Base-by-base conservation (phyloP, 2,113 vertebrate genomes). In the Salvator merianae region DNA sequence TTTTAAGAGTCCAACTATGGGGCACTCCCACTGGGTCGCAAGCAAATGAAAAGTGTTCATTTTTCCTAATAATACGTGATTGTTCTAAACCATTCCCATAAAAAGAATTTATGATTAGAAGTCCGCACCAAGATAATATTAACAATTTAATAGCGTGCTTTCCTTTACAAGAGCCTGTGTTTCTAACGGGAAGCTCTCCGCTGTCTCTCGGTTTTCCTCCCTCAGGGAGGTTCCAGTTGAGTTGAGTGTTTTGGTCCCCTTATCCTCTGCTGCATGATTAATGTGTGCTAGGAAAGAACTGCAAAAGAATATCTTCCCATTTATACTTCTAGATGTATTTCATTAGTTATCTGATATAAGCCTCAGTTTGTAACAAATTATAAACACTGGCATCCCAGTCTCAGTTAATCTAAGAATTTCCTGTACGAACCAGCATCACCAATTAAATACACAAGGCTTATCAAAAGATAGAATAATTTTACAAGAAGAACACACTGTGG, bases 261-360 rank as follows among this genome's bases (percentile, higher is more conserved):
- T 34, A 7, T 53, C 71, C 76, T 82, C 36, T 53, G 43, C 47
- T 66, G 16, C 71, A 36, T 28, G 79, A 34, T 70, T 81, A 84
- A 86, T 5, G 0, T 1, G n/a, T 32, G 6, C 79, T 86, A 79
- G 43, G 80, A 36, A 88, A 55, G 28, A 84, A 80, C 38, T 83
- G n/a, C 81, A 87, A 59, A 88, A 14, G 38, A 73, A 83, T 89
- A 90, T 32, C 76, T 73, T 55, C 85, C 72, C 26, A 79, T 82
- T 59, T n/a, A 75, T 32, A 62, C 36, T 36, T 77, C 10, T 9
- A 40, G 50, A 69, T 43, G 65, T 59, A 76, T 75, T 80, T 59
- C 66, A 18, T 36, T 69, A 62, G 40, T 22, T 70, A 82, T 34
- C 30, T 10, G 63, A 77, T 43, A 34, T 4, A 32, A 18, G 3